These are phyloP conservation scores for Brachymystax lenok DNA, from an alignment of 2,797 vertebrate genomes.

Conservation along the genomic window DNA sequence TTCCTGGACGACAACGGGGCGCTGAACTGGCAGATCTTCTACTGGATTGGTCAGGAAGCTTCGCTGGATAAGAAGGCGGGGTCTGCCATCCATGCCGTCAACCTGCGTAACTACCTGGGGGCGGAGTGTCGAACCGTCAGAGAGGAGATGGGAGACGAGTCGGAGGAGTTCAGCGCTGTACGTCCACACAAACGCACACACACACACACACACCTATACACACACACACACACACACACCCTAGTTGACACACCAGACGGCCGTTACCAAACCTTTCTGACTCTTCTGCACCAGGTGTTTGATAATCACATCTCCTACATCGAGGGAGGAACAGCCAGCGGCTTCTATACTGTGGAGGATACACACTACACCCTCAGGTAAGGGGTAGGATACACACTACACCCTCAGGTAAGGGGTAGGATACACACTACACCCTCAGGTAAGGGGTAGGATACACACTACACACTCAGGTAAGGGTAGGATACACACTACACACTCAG, in stretches of 20 bases:
- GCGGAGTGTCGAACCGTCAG: conserved; percentile 90
- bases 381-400: background rate
- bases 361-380: conserved; percentile 71
- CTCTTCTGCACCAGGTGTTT: conserved; percentile 80
- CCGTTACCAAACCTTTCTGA: background rate
- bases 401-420: background rate
- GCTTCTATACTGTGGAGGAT: conserved; percentile 96
- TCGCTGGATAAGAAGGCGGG: conserved; percentile 96
- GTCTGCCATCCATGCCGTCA: conserved; percentile 94
- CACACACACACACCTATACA: background rate
- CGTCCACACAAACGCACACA: conserved; percentile 35
- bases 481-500: conserved; percentile 76
- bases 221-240: background rate
- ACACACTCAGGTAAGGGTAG: conserved; percentile 62
- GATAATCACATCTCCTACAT: conserved; percentile 95
- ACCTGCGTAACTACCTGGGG: conserved; percentile 93
- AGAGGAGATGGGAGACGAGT: conserved; percentile 98
- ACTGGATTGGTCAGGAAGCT: conserved; percentile 97
- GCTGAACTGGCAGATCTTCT: conserved; percentile 92
- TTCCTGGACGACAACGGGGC: conserved; percentile 89
- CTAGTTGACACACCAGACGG: too few relatives aligned
- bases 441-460: background rate
- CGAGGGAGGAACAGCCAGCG: conserved; percentile 94
- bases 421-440: background rate
- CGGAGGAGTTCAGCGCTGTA: conserved; percentile 93